A percentile compares a stretch with the other conserved stretches of the same genome.
These are phyloP conservation scores for Bursaphelenchus okinawaensis DNA, from an alignment of 2,888 invertebrate genomes.

Conservation along the genomic window DNA sequence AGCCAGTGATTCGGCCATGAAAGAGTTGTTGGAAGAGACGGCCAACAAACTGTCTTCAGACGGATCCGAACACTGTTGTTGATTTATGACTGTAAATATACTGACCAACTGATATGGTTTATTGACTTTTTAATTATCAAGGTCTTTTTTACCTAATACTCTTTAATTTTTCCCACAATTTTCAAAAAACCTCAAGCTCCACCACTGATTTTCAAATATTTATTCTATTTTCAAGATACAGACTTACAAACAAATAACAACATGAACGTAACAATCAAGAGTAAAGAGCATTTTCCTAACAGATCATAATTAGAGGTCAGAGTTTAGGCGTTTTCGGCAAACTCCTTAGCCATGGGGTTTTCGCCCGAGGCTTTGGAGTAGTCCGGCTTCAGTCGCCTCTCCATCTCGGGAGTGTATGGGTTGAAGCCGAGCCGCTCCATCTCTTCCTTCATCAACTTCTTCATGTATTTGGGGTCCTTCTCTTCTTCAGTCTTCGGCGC, in stretches of 20 bases:
- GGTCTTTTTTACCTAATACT: too few relatives aligned
- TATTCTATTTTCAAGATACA: too few relatives aligned
- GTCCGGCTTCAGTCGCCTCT: conserved; percentile 50
- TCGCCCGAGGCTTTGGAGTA: conserved; percentile 50
- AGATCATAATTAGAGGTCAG: too few relatives aligned
- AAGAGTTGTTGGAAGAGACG: not conserved
- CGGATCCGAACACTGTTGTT: not conserved
- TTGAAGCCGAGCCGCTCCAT: conserved; percentile 55
- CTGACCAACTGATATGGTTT: too few relatives aligned
- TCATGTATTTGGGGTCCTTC: conserved; percentile 65
- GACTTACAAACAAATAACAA: too few relatives aligned
- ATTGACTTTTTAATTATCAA: too few relatives aligned
- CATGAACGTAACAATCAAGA: too few relatives aligned
- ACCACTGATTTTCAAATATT: too few relatives aligned
- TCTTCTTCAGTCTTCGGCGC: conserved; percentile 69
- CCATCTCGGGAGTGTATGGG: conserved; percentile 51
- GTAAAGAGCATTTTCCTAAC: too few relatives aligned
- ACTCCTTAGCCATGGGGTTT: conserved; percentile 48
- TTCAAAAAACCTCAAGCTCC: too few relatives aligned
- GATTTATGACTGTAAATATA: too few relatives aligned
- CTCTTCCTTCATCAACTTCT: conserved; percentile 54
- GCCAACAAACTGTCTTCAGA: not conserved
- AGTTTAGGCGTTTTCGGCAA: conserved; percentile 18
- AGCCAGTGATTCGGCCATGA: conserved; percentile 16
- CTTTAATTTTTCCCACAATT: too few relatives aligned